These are phyloP conservation scores for Laticauda laticaudata DNA, from an alignment of 2,113 vertebrate species.

Conservation along the genomic window DNA sequence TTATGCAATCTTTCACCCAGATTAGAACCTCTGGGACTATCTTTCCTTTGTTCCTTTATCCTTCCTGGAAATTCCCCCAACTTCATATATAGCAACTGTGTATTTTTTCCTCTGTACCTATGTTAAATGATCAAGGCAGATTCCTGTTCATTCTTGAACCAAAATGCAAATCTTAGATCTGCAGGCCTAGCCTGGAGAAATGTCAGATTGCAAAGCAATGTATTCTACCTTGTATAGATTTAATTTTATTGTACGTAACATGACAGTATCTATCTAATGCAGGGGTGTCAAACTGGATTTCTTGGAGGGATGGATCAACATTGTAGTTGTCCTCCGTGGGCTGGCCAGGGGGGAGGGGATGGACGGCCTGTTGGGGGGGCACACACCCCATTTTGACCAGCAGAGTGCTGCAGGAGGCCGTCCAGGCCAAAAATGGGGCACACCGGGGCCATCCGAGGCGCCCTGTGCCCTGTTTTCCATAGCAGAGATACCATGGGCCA, in stretches of 20 bases:
- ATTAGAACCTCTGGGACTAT: not conserved
- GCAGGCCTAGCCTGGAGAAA: not conserved
- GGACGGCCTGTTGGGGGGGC: no score
- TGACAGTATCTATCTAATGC: not conserved
- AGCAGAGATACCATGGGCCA: no score
- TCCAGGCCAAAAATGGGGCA: no score
- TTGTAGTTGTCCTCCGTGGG: no score
- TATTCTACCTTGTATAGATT: not conserved
- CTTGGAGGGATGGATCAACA: no score
- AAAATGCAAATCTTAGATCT: not conserved
- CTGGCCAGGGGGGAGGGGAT: no score
- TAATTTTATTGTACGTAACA: not conserved
- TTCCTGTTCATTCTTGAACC: not conserved
- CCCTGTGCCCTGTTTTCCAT: no score
- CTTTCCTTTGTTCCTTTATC: not conserved
- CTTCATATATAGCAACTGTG: not conserved
- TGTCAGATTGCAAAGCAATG: not conserved
- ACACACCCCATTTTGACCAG: no score
- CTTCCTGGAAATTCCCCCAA: not conserved
- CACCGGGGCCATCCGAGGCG: accelerated
- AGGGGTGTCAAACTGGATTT: no score
- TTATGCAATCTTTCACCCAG: not conserved
- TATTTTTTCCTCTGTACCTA: not conserved
- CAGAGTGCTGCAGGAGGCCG: no score
- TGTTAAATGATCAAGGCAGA: not conserved